These are phyloP conservation scores for Sinodicranocentrus sp. DNA, from an alignment of 2,888 invertebrate genomes.

Conservation along the genomic window DNA sequence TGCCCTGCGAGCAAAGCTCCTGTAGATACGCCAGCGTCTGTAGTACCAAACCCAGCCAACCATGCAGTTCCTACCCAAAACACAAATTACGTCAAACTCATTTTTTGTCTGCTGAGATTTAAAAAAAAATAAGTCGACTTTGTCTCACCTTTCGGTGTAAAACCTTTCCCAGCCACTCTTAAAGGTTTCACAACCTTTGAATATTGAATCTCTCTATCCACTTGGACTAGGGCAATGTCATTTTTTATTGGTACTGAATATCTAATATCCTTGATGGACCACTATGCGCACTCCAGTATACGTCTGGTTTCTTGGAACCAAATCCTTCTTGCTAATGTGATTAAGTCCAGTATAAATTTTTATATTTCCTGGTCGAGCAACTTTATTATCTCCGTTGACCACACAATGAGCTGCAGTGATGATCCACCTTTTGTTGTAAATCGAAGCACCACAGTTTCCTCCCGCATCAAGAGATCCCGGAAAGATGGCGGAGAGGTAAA, in stretches of 20 bases:
- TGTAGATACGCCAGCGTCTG: constrained; percentile 52
- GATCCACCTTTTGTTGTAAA: constrained; percentile 52
- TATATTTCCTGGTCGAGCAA: constrained; percentile 43
- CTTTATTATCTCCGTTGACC: constrained; percentile 26
- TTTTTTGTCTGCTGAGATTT: background rate
- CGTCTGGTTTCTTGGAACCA: constrained; percentile 23
- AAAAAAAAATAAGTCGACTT: no score
- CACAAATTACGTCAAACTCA: background rate
- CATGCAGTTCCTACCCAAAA: constrained; percentile 36
- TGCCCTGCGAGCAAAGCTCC: constrained; percentile 46
- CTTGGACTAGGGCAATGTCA: constrained; percentile 53
- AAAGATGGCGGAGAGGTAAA: constrained; percentile 32
- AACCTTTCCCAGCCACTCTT: constrained; percentile 38
- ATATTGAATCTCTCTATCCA: constrained; percentile 52
- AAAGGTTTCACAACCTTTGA: constrained; percentile 54
- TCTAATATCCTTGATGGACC: constrained; percentile 49
- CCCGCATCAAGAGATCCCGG: constrained; percentile 43
- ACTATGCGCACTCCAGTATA: constrained; percentile 40
- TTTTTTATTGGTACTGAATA: constrained; percentile 48
- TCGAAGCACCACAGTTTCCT: constrained; percentile 48
- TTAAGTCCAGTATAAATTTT: constrained; percentile 41
- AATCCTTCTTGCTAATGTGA: constrained; percentile 26
- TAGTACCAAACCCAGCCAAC: constrained; percentile 52
- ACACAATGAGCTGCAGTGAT: constrained; percentile 50
- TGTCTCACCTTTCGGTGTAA: constrained; percentile 28